phyloP scores from a whole-genome alignment of 2,113 vertebrate species.

The Boulengerochromis microlepis region DNA sequence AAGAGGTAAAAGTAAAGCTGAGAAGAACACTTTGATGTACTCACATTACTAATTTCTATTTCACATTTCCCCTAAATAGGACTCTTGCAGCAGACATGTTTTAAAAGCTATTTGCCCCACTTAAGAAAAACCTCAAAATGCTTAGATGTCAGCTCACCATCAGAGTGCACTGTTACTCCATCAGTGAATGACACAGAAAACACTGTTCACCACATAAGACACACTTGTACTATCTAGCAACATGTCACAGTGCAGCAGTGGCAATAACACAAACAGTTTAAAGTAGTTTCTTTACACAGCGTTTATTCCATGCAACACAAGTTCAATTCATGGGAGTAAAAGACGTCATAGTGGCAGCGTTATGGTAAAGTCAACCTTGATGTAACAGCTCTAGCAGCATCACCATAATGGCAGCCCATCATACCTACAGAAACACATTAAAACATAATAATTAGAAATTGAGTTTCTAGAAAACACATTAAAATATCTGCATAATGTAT shows the following conservation, averaged over 20 bases:
- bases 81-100: not conserved
- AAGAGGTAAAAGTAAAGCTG: not conserved
- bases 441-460: not conserved
- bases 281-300: not conserved
- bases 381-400: not conserved
- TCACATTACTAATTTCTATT: not conserved
- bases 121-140: not conserved
- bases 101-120: not conserved
- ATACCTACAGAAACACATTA: constrained; percentile 36
- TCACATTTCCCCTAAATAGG: not conserved
- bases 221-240: not conserved
- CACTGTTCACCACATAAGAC: not conserved
- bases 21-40: not conserved
- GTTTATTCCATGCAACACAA: constrained; percentile 50
- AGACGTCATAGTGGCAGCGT: not conserved
- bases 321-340: not conserved
- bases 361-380: not conserved
- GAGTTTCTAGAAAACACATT: not conserved
- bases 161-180: constrained; percentile 27
- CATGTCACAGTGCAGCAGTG: not conserved
- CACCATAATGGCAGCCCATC: constrained; percentile 41
- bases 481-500: not conserved
- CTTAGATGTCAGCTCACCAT: not conserved
- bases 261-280: not conserved
- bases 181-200: not conserved